Percentiles rank a stretch among this genome's conserved stretches.
These are phyloP conservation scores for Scytalopus superciliaris DNA, from an alignment of 2,113 vertebrate genomes.

Conservation along the genomic window DNA sequence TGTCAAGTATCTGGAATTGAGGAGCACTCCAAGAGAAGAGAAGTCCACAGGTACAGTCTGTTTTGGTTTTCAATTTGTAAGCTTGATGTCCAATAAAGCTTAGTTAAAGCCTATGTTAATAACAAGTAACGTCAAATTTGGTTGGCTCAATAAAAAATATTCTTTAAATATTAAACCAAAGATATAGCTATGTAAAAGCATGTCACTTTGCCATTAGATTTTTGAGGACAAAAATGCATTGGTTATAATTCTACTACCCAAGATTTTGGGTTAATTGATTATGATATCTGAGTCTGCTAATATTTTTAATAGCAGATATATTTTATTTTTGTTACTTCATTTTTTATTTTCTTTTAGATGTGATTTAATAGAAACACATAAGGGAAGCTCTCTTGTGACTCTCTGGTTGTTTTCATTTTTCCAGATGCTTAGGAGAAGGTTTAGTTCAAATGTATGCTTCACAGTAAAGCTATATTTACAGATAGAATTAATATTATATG, in stretches of 20 bases:
- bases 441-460: neutral
- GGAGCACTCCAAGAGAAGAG: slow-evolving; percentile 92
- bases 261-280: neutral
- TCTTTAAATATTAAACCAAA: neutral
- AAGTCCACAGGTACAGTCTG: slow-evolving; percentile 67
- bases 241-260: neutral
- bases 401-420: neutral
- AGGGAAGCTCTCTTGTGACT: neutral
- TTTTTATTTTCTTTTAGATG: neutral
- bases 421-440: neutral
- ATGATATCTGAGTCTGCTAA: neutral
- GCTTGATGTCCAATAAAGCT: neutral
- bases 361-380: neutral
- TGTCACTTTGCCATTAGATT: neutral
- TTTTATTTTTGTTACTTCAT: neutral
- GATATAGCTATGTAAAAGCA: neutral
- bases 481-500: neutral
- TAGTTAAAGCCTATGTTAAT: neutral
- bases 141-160: neutral
- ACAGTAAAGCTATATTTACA: neutral
- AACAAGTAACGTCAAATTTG: neutral
- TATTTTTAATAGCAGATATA: neutral
- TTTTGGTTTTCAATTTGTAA: neutral
- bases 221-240: neutral
- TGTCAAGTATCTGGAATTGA: slow-evolving; percentile 93